These are phyloP conservation scores for Lepisosteus osseus DNA, from an alignment of 2,113 vertebrate species.

Conservation along the genomic window DNA sequence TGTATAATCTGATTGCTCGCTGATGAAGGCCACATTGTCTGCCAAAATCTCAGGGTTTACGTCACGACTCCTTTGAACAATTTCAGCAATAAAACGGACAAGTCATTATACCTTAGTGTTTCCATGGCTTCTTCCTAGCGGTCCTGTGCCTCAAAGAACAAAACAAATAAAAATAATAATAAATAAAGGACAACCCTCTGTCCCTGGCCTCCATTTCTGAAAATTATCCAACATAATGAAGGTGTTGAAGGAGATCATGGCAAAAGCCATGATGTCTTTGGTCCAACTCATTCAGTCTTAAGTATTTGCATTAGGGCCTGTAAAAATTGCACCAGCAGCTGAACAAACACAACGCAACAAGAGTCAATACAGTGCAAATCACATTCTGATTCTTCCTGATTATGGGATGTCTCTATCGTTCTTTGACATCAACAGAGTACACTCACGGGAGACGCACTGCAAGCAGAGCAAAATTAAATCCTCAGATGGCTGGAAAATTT, in stretches of 20 bases:
- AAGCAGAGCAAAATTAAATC: no score
- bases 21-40: no score
- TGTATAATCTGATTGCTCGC: no score
- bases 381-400: neutral
- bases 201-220: no score
- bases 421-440: no score
- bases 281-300: slow-evolving; percentile 28
- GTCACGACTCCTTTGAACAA: no score
- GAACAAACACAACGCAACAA: slow-evolving; percentile 49
- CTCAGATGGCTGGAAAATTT: no score
- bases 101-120: no score
- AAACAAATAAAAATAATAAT: neutral
- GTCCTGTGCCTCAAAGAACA: neutral
- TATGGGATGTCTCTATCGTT: neutral
- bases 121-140: neutral
- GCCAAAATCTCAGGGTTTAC: no score
- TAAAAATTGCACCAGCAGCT: slow-evolving; percentile 64
- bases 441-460: no score
- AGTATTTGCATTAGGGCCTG: slow-evolving; percentile 55
- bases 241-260: neutral
- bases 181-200: neutral
- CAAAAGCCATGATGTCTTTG: neutral
- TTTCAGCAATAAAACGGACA: no score
- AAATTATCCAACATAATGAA: neutral
- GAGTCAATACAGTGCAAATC: neutral